These are phyloP conservation scores for Tadarida brasiliensis DNA, from an alignment of 2,797 vertebrate species.

Conservation along the genomic window DNA sequence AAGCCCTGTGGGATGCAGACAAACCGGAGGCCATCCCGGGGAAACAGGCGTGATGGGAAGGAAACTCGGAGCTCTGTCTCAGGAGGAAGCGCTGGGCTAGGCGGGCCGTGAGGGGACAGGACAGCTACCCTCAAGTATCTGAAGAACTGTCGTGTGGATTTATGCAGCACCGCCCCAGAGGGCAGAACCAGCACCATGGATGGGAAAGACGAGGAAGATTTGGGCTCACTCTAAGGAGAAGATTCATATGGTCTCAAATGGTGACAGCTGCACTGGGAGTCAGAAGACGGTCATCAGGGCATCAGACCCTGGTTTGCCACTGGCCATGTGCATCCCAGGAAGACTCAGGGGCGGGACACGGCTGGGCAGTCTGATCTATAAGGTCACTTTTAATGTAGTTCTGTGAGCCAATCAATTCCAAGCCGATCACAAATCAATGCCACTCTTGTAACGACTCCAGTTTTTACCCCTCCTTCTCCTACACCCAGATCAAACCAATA, in stretches of 20 bases:
- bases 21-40: background rate
- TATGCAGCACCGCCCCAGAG: background rate
- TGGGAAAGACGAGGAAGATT: background rate
- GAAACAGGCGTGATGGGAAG: background rate
- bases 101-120: background rate
- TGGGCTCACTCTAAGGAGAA: background rate
- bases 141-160: background rate
- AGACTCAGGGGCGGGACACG: background rate
- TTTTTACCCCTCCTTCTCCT: background rate
- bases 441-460: background rate
- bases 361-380: background rate
- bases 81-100: background rate
- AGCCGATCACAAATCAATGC: conserved; percentile 44
- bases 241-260: background rate
- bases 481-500: background rate
- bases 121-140: background rate
- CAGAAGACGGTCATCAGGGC: background rate
- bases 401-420: conserved; percentile 37
- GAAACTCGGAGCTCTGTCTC: no score
- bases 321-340: background rate
- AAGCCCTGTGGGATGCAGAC: background rate
- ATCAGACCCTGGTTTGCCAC: background rate
- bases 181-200: background rate
- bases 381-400: conserved; percentile 70
- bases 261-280: background rate